Base-by-base conservation (phyloP, 2,113 vertebrate species). In the Hippocampus abdominalis region DNA sequence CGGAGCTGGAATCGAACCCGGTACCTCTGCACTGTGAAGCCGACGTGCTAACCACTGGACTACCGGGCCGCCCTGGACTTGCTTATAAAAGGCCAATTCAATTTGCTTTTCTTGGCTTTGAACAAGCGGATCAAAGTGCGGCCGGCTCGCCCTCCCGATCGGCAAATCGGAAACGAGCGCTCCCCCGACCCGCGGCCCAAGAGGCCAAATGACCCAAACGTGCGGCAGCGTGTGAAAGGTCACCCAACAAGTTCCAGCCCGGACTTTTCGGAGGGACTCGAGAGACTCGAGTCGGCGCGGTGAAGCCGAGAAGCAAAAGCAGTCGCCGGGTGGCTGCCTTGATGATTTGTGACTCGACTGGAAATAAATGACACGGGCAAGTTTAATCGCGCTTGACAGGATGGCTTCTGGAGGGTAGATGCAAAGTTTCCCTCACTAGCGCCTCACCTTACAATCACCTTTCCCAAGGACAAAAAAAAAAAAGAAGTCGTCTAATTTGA, bases 51-150 rank as follows among this genome's bases (percentile, higher is more conserved):
- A n/a, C n/a, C n/a, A n/a, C n/a, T n/a, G n/a, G n/a, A n/a, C n/a
- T n/a, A n/a, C n/a, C n/a, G n/a, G n/a, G n/a, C n/a, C n/a, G n/a
- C n/a, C n/a, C n/a, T n/a, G 25, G 56, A 57, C 56, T 15, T 57
- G 25, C 11, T 57, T 25, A 32, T 60, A 60, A 60, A 60, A 29
- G 15, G 27, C 23, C 57, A 18, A 60, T 60, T 60, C 27, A 60
- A 60, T 60, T 60, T 60, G 27, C 57, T 60, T 60, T 60, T 60
- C 32, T 57, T 32, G 57, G 6, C 18, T 59, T 32, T 60, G 32
- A 60, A 60, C 27, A 27, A 32, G 57, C 57, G 8, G 27, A 60
- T 32, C 32, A 60, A 60, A 60, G 25, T 29, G 13, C 4, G 23
- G 54, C 54, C 12, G 3, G 21, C 23, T 57, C 54, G 3, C 3